Evolutionary conservation across 2,113 vertebrate species (phyloP), one percentile per base, ranked within the genome.

Genomic region (Myiopsitta monachus): DNA sequence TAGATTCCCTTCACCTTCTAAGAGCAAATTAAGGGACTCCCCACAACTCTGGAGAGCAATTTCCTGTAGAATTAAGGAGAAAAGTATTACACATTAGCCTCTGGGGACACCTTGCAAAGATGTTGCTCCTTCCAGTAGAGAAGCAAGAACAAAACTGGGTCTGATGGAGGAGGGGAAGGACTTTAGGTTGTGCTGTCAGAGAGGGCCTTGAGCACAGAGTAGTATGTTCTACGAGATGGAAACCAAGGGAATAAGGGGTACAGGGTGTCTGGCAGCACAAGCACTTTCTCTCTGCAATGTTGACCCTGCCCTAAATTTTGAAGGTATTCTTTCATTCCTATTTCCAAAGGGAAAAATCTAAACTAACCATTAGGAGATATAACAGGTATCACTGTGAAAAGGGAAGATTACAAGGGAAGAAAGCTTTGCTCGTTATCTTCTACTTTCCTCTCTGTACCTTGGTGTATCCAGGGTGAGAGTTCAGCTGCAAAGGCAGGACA

Each of bases 401-500:
- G 17, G 18, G 31, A 43, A 63, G 31, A 82, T 47, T 44, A 89
- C 54, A 62, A 62, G 41, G 49, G 46, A 96, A 83, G 6, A 89
- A 87, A 72, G 18, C 61, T 70, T 52, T 33, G 7, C 47, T 33
- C 13, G 49, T 14, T 11, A 38, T 24, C 59, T 54, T 69, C 43
- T 62, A 27, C 28, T 52, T 85, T 24, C 17, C 21, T 68, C 26
- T 44, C 38, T 93, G 79, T 97, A 99, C 99, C 99, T 99, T 98
- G 52, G 96, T 98, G 95, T 98, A 97, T 41, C 97, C 95, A 70
- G 97, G 95, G 36, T 75, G 98, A 89, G 97, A 98, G 77, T 99
- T 99, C 70, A 99, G 97, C 77, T 98, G 97, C 90, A 99, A 87
- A 61, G 90, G 90, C 52, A 99, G 75, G 47, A 62, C 44, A 30